A percentile compares a stretch with the other conserved stretches of the same genome.
These are phyloP conservation scores for Achatina immaculata DNA, from an alignment of 1,140 invertebrate genomes.

Conservation along the genomic window DNA sequence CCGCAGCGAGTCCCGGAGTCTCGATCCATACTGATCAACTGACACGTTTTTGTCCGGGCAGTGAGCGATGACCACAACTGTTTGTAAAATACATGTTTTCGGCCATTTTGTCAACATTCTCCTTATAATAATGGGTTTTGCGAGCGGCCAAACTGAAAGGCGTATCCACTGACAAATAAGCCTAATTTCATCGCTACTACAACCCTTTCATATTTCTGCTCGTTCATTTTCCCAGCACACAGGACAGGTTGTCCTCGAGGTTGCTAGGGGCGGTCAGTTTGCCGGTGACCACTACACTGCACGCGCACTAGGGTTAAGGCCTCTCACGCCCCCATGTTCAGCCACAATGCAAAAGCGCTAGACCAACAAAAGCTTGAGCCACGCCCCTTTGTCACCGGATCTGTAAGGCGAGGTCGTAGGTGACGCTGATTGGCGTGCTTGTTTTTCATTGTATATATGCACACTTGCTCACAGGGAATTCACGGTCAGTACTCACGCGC, in stretches of 20 bases:
- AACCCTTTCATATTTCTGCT: not conserved
- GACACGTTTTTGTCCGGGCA: slow-evolving; percentile 3
- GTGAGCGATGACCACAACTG: slow-evolving; percentile 1
- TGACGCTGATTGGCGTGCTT: not conserved
- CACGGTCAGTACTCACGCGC: not conserved
- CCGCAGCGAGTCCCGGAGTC: not conserved
- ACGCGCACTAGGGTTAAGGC: not conserved
- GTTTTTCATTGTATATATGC: not conserved
- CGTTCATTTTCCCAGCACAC: not conserved
- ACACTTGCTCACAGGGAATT: not conserved
- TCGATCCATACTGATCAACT: too few relatives aligned
- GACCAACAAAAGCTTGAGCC: not conserved
- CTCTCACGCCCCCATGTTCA: not conserved
- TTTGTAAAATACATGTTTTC: slow-evolving; percentile 3
- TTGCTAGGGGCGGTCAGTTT: slow-evolving; percentile 5
- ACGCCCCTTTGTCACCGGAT: not conserved
- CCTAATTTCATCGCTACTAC: not conserved
- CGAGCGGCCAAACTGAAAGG: not conserved
- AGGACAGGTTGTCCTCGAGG: not conserved
- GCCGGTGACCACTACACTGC: not conserved
- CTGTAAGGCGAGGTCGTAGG: not conserved
- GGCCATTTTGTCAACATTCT: not conserved
- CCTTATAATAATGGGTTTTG: not conserved
- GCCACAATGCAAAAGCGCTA: not conserved
- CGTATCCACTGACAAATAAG: not conserved